Conservation (phyloP, 2,797 vertebrate genomes). For the Microctenopoma lineatum region DNA sequence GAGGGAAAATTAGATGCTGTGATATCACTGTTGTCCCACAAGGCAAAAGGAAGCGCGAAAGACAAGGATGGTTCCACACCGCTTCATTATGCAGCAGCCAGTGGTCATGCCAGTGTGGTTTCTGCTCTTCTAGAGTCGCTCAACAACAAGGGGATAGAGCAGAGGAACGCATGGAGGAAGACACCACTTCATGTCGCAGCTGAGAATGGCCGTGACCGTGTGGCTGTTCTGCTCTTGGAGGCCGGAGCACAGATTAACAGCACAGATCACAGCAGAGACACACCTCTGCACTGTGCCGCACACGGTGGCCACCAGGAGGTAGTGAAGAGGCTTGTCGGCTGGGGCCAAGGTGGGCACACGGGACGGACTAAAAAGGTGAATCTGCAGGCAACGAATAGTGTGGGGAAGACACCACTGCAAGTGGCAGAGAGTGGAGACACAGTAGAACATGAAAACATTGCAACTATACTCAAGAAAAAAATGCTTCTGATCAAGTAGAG, state of each 20-base stretch:
- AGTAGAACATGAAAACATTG: conserved; percentile 74
- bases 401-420: conserved; percentile 84
- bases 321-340: conserved; percentile 69
- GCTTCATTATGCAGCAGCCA: conserved; percentile 77
- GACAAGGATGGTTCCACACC: conserved; percentile 85
- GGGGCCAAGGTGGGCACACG: conserved; percentile 48
- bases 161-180: conserved; percentile 86
- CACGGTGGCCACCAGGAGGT: conserved; percentile 70
- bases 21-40: conserved; percentile 69
- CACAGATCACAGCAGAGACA: conserved; percentile 83
- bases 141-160: conserved; percentile 78
- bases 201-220: conserved; percentile 74
- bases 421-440: conserved; percentile 74
- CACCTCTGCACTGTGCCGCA: conserved; percentile 82
- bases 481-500: conserved; percentile 83
- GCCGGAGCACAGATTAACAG: conserved; percentile 80
- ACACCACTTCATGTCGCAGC: conserved; percentile 83
- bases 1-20: conserved; percentile 66
- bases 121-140: conserved; percentile 71
- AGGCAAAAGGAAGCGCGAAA: conserved; percentile 76
- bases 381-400: conserved; percentile 79
- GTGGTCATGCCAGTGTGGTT: conserved; percentile 64
- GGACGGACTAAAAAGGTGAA: conserved; percentile 70
- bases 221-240: conserved; percentile 75
- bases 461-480: conserved; percentile 83